These are phyloP conservation scores for Megastigmus dorsalis DNA, from an alignment of 2,888 invertebrate genomes.

Conservation along the genomic window DNA sequence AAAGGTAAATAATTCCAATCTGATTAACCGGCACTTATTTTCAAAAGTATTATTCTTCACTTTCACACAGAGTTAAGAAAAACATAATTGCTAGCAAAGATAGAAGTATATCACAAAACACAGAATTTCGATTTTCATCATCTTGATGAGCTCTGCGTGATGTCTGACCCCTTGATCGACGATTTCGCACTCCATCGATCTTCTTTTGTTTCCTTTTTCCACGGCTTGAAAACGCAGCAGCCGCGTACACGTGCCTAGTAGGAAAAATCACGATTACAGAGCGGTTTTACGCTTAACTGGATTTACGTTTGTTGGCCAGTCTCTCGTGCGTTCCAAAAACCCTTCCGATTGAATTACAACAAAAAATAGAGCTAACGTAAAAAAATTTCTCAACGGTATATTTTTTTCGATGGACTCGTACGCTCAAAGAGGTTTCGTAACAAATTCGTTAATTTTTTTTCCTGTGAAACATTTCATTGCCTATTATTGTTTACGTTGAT, in stretches of 20 bases:
- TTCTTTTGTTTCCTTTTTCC: not conserved
- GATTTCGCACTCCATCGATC: slow-evolving; percentile 14
- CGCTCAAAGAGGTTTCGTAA: no score
- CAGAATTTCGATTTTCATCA: not conserved
- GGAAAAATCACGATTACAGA: slow-evolving; percentile 30
- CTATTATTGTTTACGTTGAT: no score
- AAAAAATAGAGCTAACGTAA: not conserved
- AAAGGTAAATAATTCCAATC: no score
- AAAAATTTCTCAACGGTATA: not conserved
- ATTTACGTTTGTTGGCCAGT: slow-evolving; percentile 10
- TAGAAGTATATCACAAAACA: no score
- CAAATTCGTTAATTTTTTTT: no score
- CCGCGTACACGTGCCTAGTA: not conserved
- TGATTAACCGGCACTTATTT: no score
- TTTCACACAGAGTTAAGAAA: no score
- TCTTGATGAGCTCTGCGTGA: not conserved
- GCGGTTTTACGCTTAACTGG: slow-evolving; percentile 20
- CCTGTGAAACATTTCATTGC: no score
- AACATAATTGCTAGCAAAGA: no score
- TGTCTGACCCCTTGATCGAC: slow-evolving; percentile 1
- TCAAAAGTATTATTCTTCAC: no score
- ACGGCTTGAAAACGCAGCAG: no score
- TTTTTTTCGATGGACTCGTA: not conserved
- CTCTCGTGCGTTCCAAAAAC: slow-evolving; percentile 22
- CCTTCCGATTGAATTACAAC: slow-evolving; percentile 39